phyloP scores from a whole-genome alignment of 2,888 invertebrate species.

The Synanthedon tipuliformis region DNA sequence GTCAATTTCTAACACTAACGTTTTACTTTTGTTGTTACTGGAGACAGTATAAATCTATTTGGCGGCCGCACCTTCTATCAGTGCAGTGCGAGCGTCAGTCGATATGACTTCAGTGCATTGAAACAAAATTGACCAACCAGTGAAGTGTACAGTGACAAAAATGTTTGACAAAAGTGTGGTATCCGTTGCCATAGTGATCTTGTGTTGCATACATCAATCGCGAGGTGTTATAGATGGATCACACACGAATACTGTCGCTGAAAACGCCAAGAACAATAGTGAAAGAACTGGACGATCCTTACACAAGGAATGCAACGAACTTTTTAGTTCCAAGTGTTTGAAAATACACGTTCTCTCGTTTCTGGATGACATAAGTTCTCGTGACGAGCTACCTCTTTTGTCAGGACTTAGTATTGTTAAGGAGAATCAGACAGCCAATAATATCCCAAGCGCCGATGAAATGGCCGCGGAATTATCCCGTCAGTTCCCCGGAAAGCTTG shows the following conservation, averaged over 20 bases:
- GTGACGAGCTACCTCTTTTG: constrained; percentile 75
- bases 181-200: constrained; percentile 23
- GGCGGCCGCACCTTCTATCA: constrained; percentile 29
- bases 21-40: constrained; percentile 32
- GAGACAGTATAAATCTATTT: constrained; percentile 52
- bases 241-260: constrained; percentile 25
- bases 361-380: constrained; percentile 79
- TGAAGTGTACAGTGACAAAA: constrained; percentile 19
- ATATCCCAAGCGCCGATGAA: constrained; percentile 69
- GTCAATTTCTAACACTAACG: constrained; percentile 28
- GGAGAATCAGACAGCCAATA: constrained; percentile 56
- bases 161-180: constrained; percentile 39
- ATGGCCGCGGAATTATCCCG: constrained; percentile 77
- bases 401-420: constrained; percentile 83
- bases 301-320: constrained; percentile 51
- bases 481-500: constrained; percentile 82
- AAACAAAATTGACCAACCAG: constrained; percentile 9
- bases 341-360: constrained; percentile 83
- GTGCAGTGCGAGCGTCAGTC: constrained; percentile 26
- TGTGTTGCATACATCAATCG: constrained; percentile 24
- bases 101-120: constrained; percentile 30
- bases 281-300: constrained; percentile 44
- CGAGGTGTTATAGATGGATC: constrained; percentile 39
- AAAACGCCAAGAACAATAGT: constrained; percentile 11
- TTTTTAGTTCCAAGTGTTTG: constrained; percentile 77